Conservation (phyloP, 2,888 invertebrate genomes). For the Neria commutata region DNA sequence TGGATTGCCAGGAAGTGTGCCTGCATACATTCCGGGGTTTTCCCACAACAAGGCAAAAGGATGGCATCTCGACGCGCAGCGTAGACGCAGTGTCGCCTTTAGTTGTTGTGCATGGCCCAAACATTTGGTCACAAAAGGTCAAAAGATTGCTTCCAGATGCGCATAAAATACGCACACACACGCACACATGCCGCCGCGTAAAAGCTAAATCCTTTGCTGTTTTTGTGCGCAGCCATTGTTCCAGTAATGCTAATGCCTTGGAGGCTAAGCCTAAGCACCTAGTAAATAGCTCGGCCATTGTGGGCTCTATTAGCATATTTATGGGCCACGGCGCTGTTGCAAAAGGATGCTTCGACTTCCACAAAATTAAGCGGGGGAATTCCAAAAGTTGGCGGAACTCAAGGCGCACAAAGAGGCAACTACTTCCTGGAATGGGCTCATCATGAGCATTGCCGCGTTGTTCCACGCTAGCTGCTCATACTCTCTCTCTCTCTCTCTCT, state of each 20-base stretch:
- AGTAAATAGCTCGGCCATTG: conserved; percentile 11
- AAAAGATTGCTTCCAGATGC: no score
- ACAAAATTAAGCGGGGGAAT: no score
- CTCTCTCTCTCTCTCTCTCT: no score
- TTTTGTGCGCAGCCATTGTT: conserved; percentile 33
- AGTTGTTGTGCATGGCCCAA: background rate
- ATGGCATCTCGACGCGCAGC: conserved; percentile 8
- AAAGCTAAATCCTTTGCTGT: conserved; percentile 41
- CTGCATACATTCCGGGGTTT: conserved; percentile 8
- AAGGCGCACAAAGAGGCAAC: conserved; percentile 38
- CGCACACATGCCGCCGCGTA: conserved; percentile 39
- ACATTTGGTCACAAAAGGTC: background rate
- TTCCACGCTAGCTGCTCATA: no score
- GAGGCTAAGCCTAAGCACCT: conserved; percentile 17
- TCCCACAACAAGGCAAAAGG: conserved; percentile 8
- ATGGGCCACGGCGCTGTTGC: conserved; percentile 21
- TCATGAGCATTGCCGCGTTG: no score
- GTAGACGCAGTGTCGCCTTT: no score
- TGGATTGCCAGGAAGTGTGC: background rate
- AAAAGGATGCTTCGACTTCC: conserved; percentile 13
- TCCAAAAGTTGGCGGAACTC: conserved; percentile 41
- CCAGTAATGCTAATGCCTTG: conserved; percentile 43
- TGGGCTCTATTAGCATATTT: conserved; percentile 45
- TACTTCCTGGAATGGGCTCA: no score
- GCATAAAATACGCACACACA: no score